Base-by-base conservation (phyloP, 2,888 invertebrate genomes). In the Melipona bicolor region DNA sequence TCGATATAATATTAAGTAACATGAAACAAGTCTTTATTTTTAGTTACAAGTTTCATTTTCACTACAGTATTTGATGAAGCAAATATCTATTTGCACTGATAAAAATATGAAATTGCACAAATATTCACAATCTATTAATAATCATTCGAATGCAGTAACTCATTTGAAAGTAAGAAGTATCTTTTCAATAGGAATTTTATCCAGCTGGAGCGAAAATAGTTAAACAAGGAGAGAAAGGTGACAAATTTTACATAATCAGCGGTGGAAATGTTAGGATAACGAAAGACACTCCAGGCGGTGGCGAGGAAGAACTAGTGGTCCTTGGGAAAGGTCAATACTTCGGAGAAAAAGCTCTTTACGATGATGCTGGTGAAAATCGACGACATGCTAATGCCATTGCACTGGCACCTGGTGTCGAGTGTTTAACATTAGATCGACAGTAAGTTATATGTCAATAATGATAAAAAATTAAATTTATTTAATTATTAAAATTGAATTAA, bases 371-470 rank as follows among this genome's bases (percentile, higher is more conserved):
- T 64, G 93, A 94, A 68, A 93, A 93, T 85, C 90, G 91, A 59
- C 95, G 99, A 54, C 97, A 98, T 72, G 99, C 99, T 13, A 98
- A 98, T 86, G 98, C 98, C 32, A 98, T 97, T 68, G 99, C 99
- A 0, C 96, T 98, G 92, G 96, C 97, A 74, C 96, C 98, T 36
- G 96, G 98, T 83, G 96, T 98, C 75, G 96, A 99, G 95, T 99
- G 99, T 91, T 96, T 99, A 32, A 98, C 98, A 0, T 95, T 99
- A 32, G 98, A 98, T 89, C 96, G 98, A 95, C 96, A 96, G 98
- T 98, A 95, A 95, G 96, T 94, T 72, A 56, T 13, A 4, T 4
- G n/a, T 43, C 15, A n/a, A 0, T 4, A 52, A n/a, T 32, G 21
- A 19, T 49, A 13, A 36, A n/a, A n/a, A 56, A 56, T 21, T 56